phyloP scores from a whole-genome alignment of 1,140 invertebrate species.

The Ptiloglossa arizonensis region DNA sequence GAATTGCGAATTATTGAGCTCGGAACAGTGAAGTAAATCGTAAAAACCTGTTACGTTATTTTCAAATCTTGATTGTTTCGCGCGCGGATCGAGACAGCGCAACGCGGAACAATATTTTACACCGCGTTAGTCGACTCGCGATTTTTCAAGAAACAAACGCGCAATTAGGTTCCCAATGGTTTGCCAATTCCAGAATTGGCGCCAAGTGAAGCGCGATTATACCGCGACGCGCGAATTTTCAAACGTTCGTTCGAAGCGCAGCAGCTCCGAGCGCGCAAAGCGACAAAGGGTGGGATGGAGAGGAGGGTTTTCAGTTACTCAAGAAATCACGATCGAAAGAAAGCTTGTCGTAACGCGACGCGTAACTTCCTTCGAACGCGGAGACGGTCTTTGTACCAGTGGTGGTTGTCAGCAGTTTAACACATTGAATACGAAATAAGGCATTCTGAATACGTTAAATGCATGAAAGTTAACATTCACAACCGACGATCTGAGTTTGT shows the following conservation, averaged over 20 bases:
- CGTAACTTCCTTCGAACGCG: neutral
- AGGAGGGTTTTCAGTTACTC: neutral
- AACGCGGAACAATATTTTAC: no score
- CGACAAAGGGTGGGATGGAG: no score
- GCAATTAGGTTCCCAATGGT: no score
- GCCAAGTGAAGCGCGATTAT: no score
- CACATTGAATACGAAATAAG: slow-evolving; percentile 34
- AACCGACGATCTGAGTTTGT: slow-evolving; percentile 8
- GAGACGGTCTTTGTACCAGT: slow-evolving; percentile 5
- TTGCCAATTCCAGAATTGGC: no score
- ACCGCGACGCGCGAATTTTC: neutral
- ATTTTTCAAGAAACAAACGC: no score
- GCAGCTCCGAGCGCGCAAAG: neutral
- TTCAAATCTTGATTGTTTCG: no score
- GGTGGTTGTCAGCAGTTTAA: slow-evolving; percentile 16
- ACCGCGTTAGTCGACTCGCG: no score
- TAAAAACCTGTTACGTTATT: no score
- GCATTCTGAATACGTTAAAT: slow-evolving; percentile 22
- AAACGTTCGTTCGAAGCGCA: neutral
- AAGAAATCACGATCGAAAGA: slow-evolving; percentile 4
- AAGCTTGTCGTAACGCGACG: slow-evolving; percentile 1
- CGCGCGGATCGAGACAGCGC: no score
- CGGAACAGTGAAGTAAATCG: no score
- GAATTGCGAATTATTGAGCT: no score
- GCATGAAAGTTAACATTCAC: slow-evolving; percentile 39